phyloP scores from a whole-genome alignment of 2,888 invertebrate species.

The Luperina testacea region DNA sequence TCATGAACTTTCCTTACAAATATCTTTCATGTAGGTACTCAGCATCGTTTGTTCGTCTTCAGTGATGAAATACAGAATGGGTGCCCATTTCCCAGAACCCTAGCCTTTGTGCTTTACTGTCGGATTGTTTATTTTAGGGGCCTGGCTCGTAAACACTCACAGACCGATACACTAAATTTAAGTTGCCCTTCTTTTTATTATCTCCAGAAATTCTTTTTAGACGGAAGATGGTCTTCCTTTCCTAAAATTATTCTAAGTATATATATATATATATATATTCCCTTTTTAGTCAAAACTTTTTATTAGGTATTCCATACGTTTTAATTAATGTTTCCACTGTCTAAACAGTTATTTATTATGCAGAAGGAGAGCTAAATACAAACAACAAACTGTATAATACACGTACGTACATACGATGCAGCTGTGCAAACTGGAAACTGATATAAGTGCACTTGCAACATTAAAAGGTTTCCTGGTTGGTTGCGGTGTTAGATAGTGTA shows the following conservation, averaged over 20 bases:
- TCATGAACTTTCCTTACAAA: conserved; percentile 12
- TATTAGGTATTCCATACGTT: conserved; percentile 13
- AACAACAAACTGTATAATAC: conserved; percentile 28
- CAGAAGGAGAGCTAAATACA: conserved; percentile 21
- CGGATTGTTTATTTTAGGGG: conserved; percentile 87
- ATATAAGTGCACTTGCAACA: conserved; percentile 74
- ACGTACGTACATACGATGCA: conserved; percentile 46
- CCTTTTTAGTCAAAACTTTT: conserved; percentile 21
- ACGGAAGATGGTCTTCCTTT: conserved; percentile 30
- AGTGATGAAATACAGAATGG: conserved; percentile 82
- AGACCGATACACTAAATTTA: conserved; percentile 86
- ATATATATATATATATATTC: no score
- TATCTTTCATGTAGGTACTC: conserved; percentile 54
- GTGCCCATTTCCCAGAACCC: conserved; percentile 80
- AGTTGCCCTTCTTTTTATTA: conserved; percentile 84
- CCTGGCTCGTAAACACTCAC: conserved; percentile 87
- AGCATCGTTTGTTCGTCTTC: conserved; percentile 76
- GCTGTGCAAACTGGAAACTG: conserved; percentile 71
- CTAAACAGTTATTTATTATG: conserved; percentile 14
- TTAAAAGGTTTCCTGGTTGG: conserved; percentile 74
- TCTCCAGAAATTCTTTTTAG: conserved; percentile 76
- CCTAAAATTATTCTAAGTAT: no score
- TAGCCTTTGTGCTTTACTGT: conserved; percentile 84
- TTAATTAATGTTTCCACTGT: conserved; percentile 21
- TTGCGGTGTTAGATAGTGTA: conserved; percentile 76